Evolutionary conservation across 2,113 vertebrate genomes (phyloP).

Genomic region (Megatriorchis doriae): DNA sequence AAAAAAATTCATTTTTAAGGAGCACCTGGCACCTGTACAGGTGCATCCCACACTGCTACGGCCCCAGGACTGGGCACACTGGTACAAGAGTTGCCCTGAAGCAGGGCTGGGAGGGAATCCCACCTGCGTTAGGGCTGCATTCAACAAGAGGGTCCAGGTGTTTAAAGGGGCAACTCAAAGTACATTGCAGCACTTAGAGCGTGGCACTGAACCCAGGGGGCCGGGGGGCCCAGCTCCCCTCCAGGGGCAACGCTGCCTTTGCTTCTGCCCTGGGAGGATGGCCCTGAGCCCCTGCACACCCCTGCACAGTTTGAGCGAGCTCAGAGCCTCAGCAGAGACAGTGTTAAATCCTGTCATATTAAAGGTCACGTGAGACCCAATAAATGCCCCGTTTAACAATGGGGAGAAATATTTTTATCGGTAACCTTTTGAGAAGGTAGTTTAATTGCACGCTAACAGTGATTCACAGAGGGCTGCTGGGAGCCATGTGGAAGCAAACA

Average conservation of each 20-base stretch:
- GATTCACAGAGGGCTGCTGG: background rate
- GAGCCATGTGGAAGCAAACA: background rate
- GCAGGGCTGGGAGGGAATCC: background rate
- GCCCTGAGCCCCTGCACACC: background rate
- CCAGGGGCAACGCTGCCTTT: rapidly evolving
- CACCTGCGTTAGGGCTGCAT: rapidly evolving
- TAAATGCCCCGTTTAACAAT: background rate
- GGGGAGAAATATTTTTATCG: background rate
- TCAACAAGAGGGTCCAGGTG: rapidly evolving
- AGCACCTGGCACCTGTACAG: rapidly evolving
- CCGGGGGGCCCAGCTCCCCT: no score
- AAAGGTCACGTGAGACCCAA: background rate
- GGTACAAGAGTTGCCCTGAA: rapidly evolving
- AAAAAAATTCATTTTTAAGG: rapidly evolving
- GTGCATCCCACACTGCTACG: rapidly evolving
- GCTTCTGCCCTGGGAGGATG: no score
- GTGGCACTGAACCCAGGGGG: rapidly evolving
- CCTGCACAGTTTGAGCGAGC: rapidly evolving
- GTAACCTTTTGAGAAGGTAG: slow-evolving; percentile 13
- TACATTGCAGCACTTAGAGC: rapidly evolving
- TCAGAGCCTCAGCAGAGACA: background rate
- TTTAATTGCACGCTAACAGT: background rate
- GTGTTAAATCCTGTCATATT: background rate
- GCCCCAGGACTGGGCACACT: background rate
- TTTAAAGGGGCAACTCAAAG: rapidly evolving